phyloP scores from a whole-genome alignment of 2,888 invertebrate genomes.

The Venusia cambrica region DNA sequence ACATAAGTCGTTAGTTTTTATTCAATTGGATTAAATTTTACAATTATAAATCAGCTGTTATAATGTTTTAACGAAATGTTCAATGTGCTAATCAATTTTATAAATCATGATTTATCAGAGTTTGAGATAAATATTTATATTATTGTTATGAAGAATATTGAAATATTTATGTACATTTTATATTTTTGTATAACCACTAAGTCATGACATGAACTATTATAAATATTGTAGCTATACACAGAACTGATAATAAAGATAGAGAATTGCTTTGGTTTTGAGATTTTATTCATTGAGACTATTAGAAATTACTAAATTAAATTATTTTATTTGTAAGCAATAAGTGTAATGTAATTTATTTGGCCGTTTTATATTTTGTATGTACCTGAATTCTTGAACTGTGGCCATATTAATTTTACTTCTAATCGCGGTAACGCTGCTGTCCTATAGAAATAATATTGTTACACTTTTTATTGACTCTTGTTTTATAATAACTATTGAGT shows the following conservation, averaged over 20 bases:
- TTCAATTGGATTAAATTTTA: slow-evolving; percentile 11
- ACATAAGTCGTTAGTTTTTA: slow-evolving; percentile 35
- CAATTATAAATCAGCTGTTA: slow-evolving; percentile 13
- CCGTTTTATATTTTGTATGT: slow-evolving; percentile 68
- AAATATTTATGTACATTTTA: slow-evolving; percentile 50
- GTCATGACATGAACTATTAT: slow-evolving; percentile 69
- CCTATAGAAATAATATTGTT: slow-evolving; percentile 57
- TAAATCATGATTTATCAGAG: slow-evolving; percentile 6
- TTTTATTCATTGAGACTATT: slow-evolving; percentile 68
- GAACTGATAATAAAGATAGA: slow-evolving; percentile 58
- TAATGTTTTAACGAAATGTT: slow-evolving; percentile 8
- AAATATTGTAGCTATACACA: slow-evolving; percentile 40
- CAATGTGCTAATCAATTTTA: slow-evolving; percentile 7
- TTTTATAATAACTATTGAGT: slow-evolving; percentile 67
- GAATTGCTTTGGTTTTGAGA: slow-evolving; percentile 62
- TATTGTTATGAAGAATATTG: slow-evolving; percentile 54
- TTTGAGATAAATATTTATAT: slow-evolving; percentile 32
- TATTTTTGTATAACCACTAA: slow-evolving; percentile 57
- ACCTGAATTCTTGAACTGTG: slow-evolving; percentile 78
- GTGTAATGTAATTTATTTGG: slow-evolving; percentile 61
- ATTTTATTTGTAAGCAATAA: slow-evolving; percentile 62
- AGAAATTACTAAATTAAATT: slow-evolving; percentile 71
- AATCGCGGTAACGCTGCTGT: slow-evolving; percentile 48
- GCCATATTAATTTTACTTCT: slow-evolving; percentile 72
- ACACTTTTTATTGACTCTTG: slow-evolving; percentile 62